These are phyloP conservation scores for Callosobruchus maculatus DNA, from an alignment of 2,888 invertebrate genomes.

Conservation along the genomic window DNA sequence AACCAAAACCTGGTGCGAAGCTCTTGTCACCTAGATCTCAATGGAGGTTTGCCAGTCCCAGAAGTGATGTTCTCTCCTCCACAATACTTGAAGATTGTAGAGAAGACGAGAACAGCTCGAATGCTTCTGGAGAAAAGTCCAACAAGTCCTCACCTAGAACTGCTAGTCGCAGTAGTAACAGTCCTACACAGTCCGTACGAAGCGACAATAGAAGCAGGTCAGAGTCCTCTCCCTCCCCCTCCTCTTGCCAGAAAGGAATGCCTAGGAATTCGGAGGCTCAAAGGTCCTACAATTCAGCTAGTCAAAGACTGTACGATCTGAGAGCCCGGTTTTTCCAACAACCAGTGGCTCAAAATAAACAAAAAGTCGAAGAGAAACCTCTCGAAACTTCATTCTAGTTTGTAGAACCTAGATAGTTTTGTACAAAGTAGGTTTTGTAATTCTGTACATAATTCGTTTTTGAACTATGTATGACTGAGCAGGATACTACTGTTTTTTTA, in stretches of 20 bases:
- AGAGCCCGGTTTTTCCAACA: constrained; percentile 57
- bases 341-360: constrained; percentile 12
- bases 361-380: constrained; percentile 41
- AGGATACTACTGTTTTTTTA: neutral
- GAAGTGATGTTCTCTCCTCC: constrained; percentile 80
- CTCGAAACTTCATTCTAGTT: constrained; percentile 60
- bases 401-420: neutral
- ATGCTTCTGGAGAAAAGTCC: constrained; percentile 54
- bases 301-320: constrained; percentile 58
- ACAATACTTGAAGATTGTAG: constrained; percentile 84
- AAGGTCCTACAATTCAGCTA: constrained; percentile 24
- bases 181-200: constrained; percentile 11
- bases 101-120: constrained; percentile 65
- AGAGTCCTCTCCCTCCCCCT: constrained; percentile 10
- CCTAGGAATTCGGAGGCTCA: constrained; percentile 11
- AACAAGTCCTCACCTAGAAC: constrained; percentile 37
- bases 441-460: neutral
- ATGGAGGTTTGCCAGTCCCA: constrained; percentile 70
- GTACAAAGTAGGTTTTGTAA: constrained; percentile 2
- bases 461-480: neutral
- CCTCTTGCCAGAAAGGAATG: constrained; percentile 16
- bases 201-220: neutral
- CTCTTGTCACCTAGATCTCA: constrained; percentile 66
- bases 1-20: constrained; percentile 50
- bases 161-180: constrained; percentile 28